Conservation (phyloP, 2,888 invertebrate genomes). For the Fragum sueziense region DNA sequence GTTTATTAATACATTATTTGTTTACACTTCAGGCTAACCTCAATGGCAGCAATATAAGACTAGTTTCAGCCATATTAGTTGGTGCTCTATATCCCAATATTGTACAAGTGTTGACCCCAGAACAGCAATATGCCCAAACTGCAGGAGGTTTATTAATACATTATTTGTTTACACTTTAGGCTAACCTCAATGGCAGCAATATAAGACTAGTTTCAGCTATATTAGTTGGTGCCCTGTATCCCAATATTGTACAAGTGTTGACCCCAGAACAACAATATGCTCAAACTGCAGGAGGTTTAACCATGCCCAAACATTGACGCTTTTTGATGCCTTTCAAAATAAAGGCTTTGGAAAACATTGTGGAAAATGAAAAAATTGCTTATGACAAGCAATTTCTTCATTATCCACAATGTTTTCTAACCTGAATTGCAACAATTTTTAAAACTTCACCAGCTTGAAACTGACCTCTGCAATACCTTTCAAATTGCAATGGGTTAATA, state of each 20-base stretch:
- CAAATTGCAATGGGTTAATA: too few relatives aligned
- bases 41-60: constrained; percentile 76
- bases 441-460: too few relatives aligned
- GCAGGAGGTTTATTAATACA: constrained; percentile 73
- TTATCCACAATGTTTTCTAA: too few relatives aligned
- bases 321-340: too few relatives aligned
- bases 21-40: constrained; percentile 75
- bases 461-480: too few relatives aligned
- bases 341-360: too few relatives aligned
- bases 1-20: too few relatives aligned
- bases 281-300: constrained; percentile 72
- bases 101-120: constrained; percentile 78
- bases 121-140: constrained; percentile 70
- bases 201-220: constrained; percentile 78
- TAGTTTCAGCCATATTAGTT: constrained; percentile 77
- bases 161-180: too few relatives aligned
- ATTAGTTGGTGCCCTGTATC: constrained; percentile 79
- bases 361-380: too few relatives aligned
- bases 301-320: too few relatives aligned
- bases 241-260: constrained; percentile 79
- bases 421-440: too few relatives aligned
- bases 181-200: constrained; percentile 77
- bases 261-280: constrained; percentile 75
- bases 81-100: constrained; percentile 80
- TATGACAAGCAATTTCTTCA: too few relatives aligned